Evolutionary conservation across 1,140 invertebrate species (phyloP), one percentile per base, ranked within the genome.

Genomic region (Aradophagus sp.): DNA sequence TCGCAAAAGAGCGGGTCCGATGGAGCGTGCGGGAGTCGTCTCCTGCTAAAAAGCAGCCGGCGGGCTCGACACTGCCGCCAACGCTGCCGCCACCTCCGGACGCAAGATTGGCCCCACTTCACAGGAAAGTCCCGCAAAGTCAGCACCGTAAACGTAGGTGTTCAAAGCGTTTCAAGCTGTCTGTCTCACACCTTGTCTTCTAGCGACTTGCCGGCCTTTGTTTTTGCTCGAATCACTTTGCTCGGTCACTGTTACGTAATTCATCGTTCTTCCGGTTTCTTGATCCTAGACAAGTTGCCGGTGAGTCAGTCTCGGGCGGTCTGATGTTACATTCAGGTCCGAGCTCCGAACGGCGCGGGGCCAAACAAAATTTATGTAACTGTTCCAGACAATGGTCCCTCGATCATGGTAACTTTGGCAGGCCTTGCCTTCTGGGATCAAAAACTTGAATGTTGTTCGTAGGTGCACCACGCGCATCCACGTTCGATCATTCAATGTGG

Each of bases 1-100:
- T 77, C 77, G 74, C 74, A 72, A 76, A 76, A 75, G 75, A 79
- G 58, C 80, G 76, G 68, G 80, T 83, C 52, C 80, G 79, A 69
- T 82, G 80, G 80, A 83, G 75, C 77, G 80, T 83, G 79, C 75
- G 80, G 73, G 80, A 82, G 77, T 69, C 79, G 65, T 79, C 78
- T 61, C 71, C 76, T 55, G 58, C 75, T 66, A 75, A 74, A 67
- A 63, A 76, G 68, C 67, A 77, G 66, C 73, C 61, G 52, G 67
- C 73, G 66, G 80, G 76, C 62, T 66, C 78, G 36, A 73, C 78
- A 50, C 77, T 83, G 77, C 76, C 79, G 53, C 79, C 80, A 71
- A 74, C 78, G 73, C 76, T 80, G 62, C 80, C 79, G 63, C 79
- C 80, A 72, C 77, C 80, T 73, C 68, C 80, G 39, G 75, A 73